Conservation (phyloP, 2,888 invertebrate genomes). For the Zonitis immaculata region DNA sequence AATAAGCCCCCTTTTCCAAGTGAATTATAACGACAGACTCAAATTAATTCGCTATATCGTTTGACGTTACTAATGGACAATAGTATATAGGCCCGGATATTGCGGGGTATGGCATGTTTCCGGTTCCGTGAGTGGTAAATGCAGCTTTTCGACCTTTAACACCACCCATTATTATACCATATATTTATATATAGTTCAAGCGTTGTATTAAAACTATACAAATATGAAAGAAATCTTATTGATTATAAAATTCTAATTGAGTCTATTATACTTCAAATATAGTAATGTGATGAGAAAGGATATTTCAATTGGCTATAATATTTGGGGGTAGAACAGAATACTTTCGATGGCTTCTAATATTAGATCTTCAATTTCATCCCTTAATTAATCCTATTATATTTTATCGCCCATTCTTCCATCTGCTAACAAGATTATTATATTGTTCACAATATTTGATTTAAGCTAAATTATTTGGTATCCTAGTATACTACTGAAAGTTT, state of each 20-base stretch:
- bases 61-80: conserved; percentile 37
- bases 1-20: conserved; percentile 7
- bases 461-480: not conserved
- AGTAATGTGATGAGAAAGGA: too few relatives aligned
- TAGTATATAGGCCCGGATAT: conserved; percentile 32
- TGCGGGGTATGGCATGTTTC: conserved; percentile 30
- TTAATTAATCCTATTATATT: conserved; percentile 1
- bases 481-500: not conserved
- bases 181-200: too few relatives aligned
- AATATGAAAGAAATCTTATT: too few relatives aligned
- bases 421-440: not conserved
- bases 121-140: conserved; percentile 13
- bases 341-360: not conserved
- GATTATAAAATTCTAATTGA: too few relatives aligned
- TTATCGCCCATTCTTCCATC: not conserved
- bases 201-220: too few relatives aligned
- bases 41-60: conserved; percentile 34
- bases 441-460: not conserved
- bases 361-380: not conserved
- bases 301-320: too few relatives aligned
- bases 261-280: too few relatives aligned
- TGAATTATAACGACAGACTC: conserved; percentile 33
- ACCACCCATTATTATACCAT: not conserved
- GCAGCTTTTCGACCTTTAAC: conserved; percentile 2
- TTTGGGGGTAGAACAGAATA: too few relatives aligned